Percentiles rank a stretch among this genome's conserved stretches.
Conservation (phyloP, 2,797 vertebrate species). For the Yasuhikotakia modesta region DNA sequence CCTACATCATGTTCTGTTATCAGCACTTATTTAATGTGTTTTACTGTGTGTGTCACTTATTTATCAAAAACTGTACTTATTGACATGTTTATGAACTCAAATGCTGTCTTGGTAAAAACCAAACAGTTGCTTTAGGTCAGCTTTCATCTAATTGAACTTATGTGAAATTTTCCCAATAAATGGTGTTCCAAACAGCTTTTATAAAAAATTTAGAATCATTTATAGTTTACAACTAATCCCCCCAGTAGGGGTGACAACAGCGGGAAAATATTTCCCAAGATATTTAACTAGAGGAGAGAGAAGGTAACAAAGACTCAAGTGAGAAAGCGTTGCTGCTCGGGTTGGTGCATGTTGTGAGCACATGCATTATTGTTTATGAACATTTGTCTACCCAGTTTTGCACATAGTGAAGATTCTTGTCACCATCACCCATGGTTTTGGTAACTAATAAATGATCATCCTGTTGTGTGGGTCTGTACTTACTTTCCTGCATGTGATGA, state of each 20-base stretch:
- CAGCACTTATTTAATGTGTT: background rate
- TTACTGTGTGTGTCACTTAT: background rate
- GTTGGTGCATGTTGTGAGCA: too few relatives aligned
- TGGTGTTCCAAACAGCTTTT: too few relatives aligned
- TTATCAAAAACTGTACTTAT: background rate
- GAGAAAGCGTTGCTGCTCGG: too few relatives aligned
- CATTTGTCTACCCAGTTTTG: background rate
- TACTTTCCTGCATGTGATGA: slow-evolving; percentile 1
- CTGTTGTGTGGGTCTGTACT: slow-evolving; percentile 5
- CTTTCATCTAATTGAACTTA: background rate
- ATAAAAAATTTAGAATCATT: too few relatives aligned
- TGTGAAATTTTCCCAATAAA: too few relatives aligned
- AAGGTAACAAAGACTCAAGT: too few relatives aligned
- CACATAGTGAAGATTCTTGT: background rate
- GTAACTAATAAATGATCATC: slow-evolving; percentile 3
- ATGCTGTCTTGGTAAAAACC: background rate
- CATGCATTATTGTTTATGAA: background rate
- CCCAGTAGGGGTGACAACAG: too few relatives aligned
- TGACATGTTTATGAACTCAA: background rate
- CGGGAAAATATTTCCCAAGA: too few relatives aligned
- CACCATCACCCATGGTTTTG: background rate
- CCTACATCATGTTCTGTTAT: background rate
- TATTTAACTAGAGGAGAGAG: too few relatives aligned
- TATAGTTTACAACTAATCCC: too few relatives aligned
- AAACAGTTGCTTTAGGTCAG: background rate